Evolutionary conservation across 2,888 invertebrate genomes (phyloP), one percentile per base, ranked within the genome.

Genomic region (Artemia sinica): DNA sequence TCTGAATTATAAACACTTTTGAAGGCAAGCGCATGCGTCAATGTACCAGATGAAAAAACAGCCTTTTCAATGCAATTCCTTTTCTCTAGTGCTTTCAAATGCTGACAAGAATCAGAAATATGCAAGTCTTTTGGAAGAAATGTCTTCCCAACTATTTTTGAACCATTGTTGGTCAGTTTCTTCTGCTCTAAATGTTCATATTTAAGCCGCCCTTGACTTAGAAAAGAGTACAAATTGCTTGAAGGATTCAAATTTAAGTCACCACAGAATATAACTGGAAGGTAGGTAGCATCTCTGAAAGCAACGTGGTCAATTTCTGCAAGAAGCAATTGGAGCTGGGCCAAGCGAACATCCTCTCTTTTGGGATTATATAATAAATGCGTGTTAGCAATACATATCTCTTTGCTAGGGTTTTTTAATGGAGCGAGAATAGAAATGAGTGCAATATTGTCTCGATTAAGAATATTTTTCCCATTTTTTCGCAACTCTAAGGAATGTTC

Each of bases 281-380:
- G 77, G 75, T 89, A 86, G 78, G 78, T 72, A 72, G 78, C 71
- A 65, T 69, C 50, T 71, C 69, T 66, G 66, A 73, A 85, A 0
- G 90, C 84, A 73, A 91, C 83, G 73, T 87, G 81, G 73, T 92
- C 89, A 7, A 98, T 80, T 78, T 93, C 91, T 0, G 90, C 85
- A 12, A 98, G 79, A 10, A 98, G 80, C 51, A 91, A 77, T 74
- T 89, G 87, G 58, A 88, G 80, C 79, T 98, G 97, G 0, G 90
- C 93, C 50, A 96, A 80, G 73, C 94, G 85, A 0, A 96, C 85
- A 77, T 97, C 96, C 28, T 88, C 85, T 58, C 97, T 81, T 73
- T 80, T 85, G 0, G 91, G 93, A 81, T 97, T 97, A 78, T 88
- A 98, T 11, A 97, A 80, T 66, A 98, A 81, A 78, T 98, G 98